Evolutionary conservation across 1,140 invertebrate genomes (phyloP).

Genomic region (Drosophila elegans): DNA sequence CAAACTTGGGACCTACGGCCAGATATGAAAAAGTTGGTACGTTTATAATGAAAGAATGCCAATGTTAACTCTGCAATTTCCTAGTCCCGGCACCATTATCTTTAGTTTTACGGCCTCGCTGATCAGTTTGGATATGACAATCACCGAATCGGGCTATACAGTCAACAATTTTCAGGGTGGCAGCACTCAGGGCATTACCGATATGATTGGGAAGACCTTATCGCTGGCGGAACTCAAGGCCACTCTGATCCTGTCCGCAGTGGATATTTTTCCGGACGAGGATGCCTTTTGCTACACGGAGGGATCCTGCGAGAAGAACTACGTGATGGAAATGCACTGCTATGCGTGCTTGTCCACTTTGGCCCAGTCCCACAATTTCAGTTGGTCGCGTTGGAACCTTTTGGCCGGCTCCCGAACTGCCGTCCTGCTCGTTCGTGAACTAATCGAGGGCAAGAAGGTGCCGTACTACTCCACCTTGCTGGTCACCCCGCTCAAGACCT

Average conservation of each 20-base stretch:
- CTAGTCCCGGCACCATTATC: constrained; percentile 85
- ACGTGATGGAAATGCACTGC: constrained; percentile 90
- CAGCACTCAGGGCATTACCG: constrained; percentile 69
- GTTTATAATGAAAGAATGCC: neutral
- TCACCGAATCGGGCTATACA: constrained; percentile 86
- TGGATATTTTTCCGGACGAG: constrained; percentile 95
- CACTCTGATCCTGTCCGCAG: constrained; percentile 86
- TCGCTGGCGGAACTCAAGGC: constrained; percentile 72
- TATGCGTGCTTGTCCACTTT: constrained; percentile 93
- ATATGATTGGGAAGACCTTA: constrained; percentile 77
- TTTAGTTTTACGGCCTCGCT: constrained; percentile 89
- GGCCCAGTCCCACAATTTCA: constrained; percentile 91
- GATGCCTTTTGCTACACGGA: constrained; percentile 94
- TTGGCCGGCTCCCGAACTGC: constrained; percentile 88
- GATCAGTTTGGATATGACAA: constrained; percentile 89
- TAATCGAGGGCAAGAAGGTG: constrained; percentile 87
- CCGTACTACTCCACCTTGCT: constrained; percentile 87
- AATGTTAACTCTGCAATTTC: neutral
- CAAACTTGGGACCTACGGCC: constrained; percentile 94
- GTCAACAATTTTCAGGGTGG: constrained; percentile 81
- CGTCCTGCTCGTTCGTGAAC: constrained; percentile 90
- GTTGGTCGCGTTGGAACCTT: constrained; percentile 95
- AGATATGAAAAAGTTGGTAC: constrained; percentile 85
- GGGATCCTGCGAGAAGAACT: constrained; percentile 89
- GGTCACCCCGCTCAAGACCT: constrained; percentile 88